These are phyloP conservation scores for Lycodopsis pacificus DNA, from an alignment of 2,797 vertebrate genomes.

Conservation along the genomic window DNA sequence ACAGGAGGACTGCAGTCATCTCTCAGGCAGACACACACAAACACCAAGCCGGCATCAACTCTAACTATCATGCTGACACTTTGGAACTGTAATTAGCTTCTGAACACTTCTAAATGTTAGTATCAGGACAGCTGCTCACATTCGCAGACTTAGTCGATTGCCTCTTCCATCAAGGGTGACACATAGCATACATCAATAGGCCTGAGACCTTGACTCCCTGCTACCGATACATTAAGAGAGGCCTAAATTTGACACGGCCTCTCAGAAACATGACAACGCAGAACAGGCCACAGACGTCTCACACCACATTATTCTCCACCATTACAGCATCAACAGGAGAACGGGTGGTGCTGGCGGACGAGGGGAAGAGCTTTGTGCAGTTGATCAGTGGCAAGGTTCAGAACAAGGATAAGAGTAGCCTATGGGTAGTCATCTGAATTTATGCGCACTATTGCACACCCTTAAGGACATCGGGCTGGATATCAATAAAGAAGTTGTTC, in stretches of 20 bases:
- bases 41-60: conserved; percentile 35
- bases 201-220: conserved; percentile 44
- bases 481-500: conserved; percentile 12
- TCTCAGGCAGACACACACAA: conserved; percentile 14
- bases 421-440: not conserved
- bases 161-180: conserved; percentile 58
- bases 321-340: conserved; percentile 15
- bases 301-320: not conserved
- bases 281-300: conserved; percentile 23
- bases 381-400: not conserved
- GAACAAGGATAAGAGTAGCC: not conserved
- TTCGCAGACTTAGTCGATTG: conserved; percentile 25
- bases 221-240: conserved; percentile 15
- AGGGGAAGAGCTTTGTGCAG: not conserved
- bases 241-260: conserved; percentile 30
- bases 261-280: not conserved
- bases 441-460: not conserved
- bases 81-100: conserved; percentile 43
- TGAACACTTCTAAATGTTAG: conserved; percentile 38
- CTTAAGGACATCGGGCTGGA: not conserved
- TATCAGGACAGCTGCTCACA: conserved; percentile 48
- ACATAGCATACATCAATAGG: conserved; percentile 11
- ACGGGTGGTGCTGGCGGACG: not conserved
- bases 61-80: conserved; percentile 42
- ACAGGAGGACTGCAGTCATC: conserved; percentile 36